Evolutionary conservation across 2,797 vertebrate species (phyloP).

Genomic region (Intellagama lesueurii): DNA sequence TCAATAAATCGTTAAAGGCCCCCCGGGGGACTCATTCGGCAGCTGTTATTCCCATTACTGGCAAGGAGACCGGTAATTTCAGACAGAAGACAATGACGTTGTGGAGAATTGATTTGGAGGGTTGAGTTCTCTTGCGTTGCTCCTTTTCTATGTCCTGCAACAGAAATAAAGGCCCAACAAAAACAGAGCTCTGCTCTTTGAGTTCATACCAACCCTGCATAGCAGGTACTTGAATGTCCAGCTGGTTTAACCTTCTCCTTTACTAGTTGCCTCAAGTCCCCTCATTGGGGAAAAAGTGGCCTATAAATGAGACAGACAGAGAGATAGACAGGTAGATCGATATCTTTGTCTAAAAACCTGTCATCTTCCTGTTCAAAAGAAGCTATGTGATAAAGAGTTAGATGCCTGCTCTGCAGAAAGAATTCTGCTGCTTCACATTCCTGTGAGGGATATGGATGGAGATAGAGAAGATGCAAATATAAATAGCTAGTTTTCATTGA

Average conservation of each 20-base stretch:
- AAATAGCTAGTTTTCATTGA: background rate
- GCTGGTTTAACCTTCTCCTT: too few relatives aligned
- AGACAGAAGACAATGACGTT: background rate
- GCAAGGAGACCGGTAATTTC: background rate
- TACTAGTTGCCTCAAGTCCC: too few relatives aligned
- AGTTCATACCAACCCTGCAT: too few relatives aligned
- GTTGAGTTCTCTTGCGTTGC: conserved; percentile 1
- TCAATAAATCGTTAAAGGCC: conserved; percentile 15
- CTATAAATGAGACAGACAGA: too few relatives aligned
- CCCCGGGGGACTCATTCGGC: background rate
- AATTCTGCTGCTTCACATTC: background rate
- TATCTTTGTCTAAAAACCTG: conserved; percentile 14
- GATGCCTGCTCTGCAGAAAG: conserved; percentile 25
- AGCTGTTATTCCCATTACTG: conserved; percentile 22
- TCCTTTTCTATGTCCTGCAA: background rate
- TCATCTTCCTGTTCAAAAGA: background rate
- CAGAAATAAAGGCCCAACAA: background rate
- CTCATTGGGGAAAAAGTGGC: background rate
- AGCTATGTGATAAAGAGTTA: fast-evolving
- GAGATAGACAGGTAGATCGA: too few relatives aligned
- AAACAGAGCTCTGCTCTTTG: background rate
- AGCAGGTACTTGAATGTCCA: background rate
- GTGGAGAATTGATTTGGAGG: conserved; percentile 16
- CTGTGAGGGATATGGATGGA: conserved; percentile 13
- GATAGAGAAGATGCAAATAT: conserved; percentile 24